Base-by-base conservation (phyloP, 2,888 invertebrate genomes). In the Eupithecia pulchellata region DNA sequence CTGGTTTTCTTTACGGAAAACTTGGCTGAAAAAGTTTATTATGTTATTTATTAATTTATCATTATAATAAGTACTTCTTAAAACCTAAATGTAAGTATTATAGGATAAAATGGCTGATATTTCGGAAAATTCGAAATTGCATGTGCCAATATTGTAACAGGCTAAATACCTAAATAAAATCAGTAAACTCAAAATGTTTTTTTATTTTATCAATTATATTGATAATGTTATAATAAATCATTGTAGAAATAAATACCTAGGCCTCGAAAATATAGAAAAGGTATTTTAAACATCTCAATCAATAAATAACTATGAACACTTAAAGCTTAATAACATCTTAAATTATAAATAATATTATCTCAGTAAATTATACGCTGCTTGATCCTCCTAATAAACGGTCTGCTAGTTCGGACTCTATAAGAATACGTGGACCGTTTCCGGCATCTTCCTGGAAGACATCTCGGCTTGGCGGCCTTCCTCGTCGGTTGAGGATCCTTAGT, bases 371-470 rank as follows among this genome's bases (percentile, higher is more conserved):
- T 70, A 32, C 64, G 65, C 34, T 77, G 72, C 42, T 76, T 77
- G 47, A 92, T 85, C 47, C 85, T 86, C 64, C 88, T 85, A 2
- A 91, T 76, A 64, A 87, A 85, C 0, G 93, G 93, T 66, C 91
- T 84, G n/a, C 39, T 57, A 0, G 85, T 75, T n/a, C 85, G 80
- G 0, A 82, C 74, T 13, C 88, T 80, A n/a, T 82, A 83, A 1
- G 81, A 72, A 0, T 66, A 77, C 0, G 83, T 73, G 3, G 84
- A 81, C 14, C 88, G 78, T 47, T 89, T 91, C 65, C 89, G 84
- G 75, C 92, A 93, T 52, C 90, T 82, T 0, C 89, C 87, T 0
- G 83, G 76, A 1, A 78, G 72, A 69, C 92, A 92, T 69, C 86
- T 84, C 0, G 83, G 79, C 42, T 86, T 89, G 0, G 75, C 69